Conservation (phyloP, 2,888 invertebrate species). For the Tiliacea aurago region DNA sequence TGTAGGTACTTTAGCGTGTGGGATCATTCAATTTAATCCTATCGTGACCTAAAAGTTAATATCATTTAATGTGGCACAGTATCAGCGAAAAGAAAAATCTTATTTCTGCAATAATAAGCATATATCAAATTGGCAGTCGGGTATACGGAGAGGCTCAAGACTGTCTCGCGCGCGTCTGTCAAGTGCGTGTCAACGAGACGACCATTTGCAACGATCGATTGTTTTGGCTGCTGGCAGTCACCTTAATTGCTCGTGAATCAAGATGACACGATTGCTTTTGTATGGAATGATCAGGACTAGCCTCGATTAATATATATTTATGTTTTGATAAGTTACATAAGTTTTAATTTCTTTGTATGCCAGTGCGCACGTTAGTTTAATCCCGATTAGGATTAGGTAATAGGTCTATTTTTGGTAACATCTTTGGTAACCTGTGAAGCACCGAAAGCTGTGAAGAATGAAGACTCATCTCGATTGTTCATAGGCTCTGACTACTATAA, state of each 20-base stretch:
- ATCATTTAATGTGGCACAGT: constrained; percentile 36
- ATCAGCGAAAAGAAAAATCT: constrained; percentile 47
- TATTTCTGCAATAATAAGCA: constrained; percentile 48
- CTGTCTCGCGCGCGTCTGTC: constrained; percentile 70
- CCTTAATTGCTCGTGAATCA: constrained; percentile 89
- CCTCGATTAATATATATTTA: constrained; percentile 30
- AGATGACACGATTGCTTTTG: constrained; percentile 83
- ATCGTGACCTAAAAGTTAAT: constrained; percentile 60
- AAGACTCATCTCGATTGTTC: not conserved
- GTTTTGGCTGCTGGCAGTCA: constrained; percentile 89
- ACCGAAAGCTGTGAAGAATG: no score
- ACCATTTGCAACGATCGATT: constrained; percentile 89
- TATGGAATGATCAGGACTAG: constrained; percentile 68
- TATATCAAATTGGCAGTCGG: constrained; percentile 51
- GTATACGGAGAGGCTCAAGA: constrained; percentile 36
- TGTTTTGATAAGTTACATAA: constrained; percentile 22
- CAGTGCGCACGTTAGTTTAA: not conserved
- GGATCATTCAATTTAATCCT: constrained; percentile 56
- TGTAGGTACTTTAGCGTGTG: constrained; percentile 46
- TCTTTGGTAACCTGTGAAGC: not conserved
- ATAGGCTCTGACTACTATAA: not conserved
- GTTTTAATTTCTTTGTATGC: constrained; percentile 11
- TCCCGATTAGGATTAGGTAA: not conserved
- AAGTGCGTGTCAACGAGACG: constrained; percentile 78
- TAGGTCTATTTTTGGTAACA: not conserved